Percentiles rank a stretch among this genome's conserved stretches.
These are phyloP conservation scores for Lathamus discolor DNA, from an alignment of 2,113 vertebrate genomes.

Conservation along the genomic window DNA sequence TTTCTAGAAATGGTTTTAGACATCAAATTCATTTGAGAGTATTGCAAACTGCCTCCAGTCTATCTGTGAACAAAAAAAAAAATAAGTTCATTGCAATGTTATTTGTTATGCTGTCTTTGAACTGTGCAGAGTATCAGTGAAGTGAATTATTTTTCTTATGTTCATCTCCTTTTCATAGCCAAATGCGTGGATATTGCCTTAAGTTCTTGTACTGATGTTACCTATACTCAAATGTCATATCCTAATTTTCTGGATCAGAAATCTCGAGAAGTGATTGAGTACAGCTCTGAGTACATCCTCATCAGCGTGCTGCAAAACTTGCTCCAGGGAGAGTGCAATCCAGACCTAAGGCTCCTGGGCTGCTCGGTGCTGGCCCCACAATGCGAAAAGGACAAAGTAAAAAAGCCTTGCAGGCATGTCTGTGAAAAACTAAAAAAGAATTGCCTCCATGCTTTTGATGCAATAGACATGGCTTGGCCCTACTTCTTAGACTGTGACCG, in stretches of 20 bases:
- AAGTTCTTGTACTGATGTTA: conserved; percentile 83
- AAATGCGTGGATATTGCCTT: conserved; percentile 83
- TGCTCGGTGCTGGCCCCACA: conserved; percentile 89
- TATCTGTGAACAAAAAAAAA: background rate
- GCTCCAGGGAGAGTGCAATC: conserved; percentile 91
- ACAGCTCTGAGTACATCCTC: conserved; percentile 90
- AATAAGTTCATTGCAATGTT: fast-evolving
- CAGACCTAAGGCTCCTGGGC: conserved; percentile 89
- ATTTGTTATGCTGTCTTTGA: background rate
- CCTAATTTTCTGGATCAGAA: conserved; percentile 89
- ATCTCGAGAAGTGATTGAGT: conserved; percentile 79
- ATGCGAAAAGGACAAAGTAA: conserved; percentile 74
- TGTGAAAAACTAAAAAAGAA: conserved; percentile 83
- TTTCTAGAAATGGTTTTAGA: background rate
- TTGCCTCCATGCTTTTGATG: conserved; percentile 88
- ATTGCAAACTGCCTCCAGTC: background rate
- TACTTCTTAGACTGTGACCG: conserved; percentile 93
- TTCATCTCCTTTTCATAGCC: conserved; percentile 65
- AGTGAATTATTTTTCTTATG: background rate
- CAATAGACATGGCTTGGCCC: conserved; percentile 97
- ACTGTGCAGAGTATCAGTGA: background rate
- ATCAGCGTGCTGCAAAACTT: conserved; percentile 89
- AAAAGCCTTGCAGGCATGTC: conserved; percentile 86
- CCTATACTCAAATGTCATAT: conserved; percentile 82
- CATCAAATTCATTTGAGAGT: background rate